phyloP scores from a whole-genome alignment of 1,140 invertebrate genomes.

The Panagrolaimus sp. region DNA sequence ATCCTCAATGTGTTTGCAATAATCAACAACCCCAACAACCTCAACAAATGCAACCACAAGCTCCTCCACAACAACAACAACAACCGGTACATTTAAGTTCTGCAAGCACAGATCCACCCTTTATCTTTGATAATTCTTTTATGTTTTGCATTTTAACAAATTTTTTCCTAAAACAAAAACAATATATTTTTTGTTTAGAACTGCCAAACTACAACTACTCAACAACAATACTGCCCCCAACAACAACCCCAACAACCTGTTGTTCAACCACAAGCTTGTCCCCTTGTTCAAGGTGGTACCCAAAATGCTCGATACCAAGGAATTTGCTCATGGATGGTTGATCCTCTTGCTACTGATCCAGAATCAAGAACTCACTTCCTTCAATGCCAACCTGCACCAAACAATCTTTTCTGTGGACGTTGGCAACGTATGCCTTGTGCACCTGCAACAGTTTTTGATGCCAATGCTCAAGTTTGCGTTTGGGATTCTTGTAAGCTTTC shows the following conservation, averaged over 20 bases:
- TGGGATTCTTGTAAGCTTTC: slow-evolving; percentile 44
- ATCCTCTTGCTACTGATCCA: slow-evolving; percentile 53
- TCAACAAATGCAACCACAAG: slow-evolving; percentile 16
- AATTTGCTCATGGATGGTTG: slow-evolving; percentile 59
- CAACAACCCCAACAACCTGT: slow-evolving; percentile 38
- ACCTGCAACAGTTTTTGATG: slow-evolving; percentile 53
- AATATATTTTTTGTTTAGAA: neutral
- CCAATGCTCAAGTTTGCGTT: slow-evolving; percentile 51
- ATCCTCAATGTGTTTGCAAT: too few species aligned
- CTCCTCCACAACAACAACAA: slow-evolving; percentile 23
- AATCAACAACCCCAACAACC: neutral
- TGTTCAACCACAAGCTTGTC: slow-evolving; percentile 55
- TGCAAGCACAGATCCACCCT: neutral
- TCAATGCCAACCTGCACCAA: slow-evolving; percentile 58
- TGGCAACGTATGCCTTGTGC: slow-evolving; percentile 59
- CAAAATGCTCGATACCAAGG: slow-evolving; percentile 44
- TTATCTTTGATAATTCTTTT: too few species aligned
- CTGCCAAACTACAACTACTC: slow-evolving; percentile 50
- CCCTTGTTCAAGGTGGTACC: slow-evolving; percentile 52
- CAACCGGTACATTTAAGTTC: slow-evolving; percentile 9
- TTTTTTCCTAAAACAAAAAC: too few species aligned
- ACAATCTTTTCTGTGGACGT: slow-evolving; percentile 57
- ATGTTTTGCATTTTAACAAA: too few species aligned
- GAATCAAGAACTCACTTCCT: slow-evolving; percentile 47
- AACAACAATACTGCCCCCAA: slow-evolving; percentile 49